phyloP scores from a whole-genome alignment of 2,797 vertebrate genomes.

The Karalla daura region DNA sequence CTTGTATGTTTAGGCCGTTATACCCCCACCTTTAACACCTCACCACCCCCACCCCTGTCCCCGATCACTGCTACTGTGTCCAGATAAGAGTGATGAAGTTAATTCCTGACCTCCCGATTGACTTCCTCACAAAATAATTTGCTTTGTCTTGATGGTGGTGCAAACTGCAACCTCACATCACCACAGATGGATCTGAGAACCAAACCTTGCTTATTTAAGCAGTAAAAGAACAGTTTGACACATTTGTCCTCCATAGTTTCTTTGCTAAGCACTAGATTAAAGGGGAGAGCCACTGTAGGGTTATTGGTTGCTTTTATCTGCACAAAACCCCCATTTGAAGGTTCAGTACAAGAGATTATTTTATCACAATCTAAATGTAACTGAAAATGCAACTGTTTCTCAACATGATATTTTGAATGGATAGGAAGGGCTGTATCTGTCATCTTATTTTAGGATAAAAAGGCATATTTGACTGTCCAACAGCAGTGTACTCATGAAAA shows the following conservation, averaged over 20 bases:
- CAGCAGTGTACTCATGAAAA: too few species aligned
- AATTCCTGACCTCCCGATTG: conserved; percentile 82
- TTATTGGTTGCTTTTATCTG: background rate
- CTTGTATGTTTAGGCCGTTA: conserved; percentile 75
- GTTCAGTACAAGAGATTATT: too few species aligned
- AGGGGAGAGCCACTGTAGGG: background rate
- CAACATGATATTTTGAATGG: too few species aligned
- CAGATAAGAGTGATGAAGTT: conserved; percentile 83
- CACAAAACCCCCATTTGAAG: too few species aligned
- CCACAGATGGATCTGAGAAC: conserved; percentile 8
- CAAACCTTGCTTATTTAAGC: background rate
- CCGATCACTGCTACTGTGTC: conserved; percentile 70
- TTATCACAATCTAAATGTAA: too few species aligned
- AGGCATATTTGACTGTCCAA: too few species aligned
- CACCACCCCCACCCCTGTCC: conserved; percentile 26
- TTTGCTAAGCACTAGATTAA: background rate
- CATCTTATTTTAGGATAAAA: too few species aligned
- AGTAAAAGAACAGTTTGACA: background rate
- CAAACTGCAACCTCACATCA: conserved; percentile 12
- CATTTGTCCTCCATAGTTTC: background rate
- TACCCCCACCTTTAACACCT: conserved; percentile 26
- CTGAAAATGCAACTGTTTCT: too few species aligned
- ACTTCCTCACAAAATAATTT: conserved; percentile 65
- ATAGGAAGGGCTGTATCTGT: too few species aligned
- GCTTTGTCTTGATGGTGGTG: conserved; percentile 42